phyloP scores from a whole-genome alignment of 2,888 invertebrate genomes.

The Cybosia mesomella region DNA sequence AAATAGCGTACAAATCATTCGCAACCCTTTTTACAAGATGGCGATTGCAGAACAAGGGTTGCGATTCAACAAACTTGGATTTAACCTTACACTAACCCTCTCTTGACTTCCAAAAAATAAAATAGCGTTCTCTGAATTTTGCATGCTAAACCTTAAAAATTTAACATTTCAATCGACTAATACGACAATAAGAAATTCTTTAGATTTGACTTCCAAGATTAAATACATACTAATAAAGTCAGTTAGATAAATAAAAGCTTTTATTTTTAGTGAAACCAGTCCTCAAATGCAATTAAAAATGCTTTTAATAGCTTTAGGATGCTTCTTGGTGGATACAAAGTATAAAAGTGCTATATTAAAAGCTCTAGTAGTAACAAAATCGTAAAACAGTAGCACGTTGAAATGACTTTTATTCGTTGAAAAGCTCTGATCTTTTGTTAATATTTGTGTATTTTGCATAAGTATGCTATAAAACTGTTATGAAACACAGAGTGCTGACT shows the following conservation, averaged over 20 bases:
- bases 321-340: slow-evolving; percentile 1
- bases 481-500: slow-evolving; percentile 6
- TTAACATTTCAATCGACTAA: no score
- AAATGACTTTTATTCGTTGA: slow-evolving; percentile 16
- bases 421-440: slow-evolving; percentile 18
- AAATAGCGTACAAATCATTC: no score
- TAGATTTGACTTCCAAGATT: background rate
- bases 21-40: no score
- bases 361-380: slow-evolving; percentile 6
- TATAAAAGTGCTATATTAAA: slow-evolving; percentile 6
- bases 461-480: slow-evolving; percentile 7
- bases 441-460: slow-evolving; percentile 8
- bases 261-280: background rate
- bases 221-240: background rate
- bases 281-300: slow-evolving; percentile 2
- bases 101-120: no score
- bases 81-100: no score
- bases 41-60: no score
- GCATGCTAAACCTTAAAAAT: no score
- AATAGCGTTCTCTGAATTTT: no score
- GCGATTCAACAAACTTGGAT: no score
- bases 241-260: background rate
- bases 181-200: no score
- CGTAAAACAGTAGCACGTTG: background rate
- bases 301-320: slow-evolving; percentile 7